phyloP scores from a whole-genome alignment of 2,888 invertebrate genomes.

The Apomyelois bistriatella region DNA sequence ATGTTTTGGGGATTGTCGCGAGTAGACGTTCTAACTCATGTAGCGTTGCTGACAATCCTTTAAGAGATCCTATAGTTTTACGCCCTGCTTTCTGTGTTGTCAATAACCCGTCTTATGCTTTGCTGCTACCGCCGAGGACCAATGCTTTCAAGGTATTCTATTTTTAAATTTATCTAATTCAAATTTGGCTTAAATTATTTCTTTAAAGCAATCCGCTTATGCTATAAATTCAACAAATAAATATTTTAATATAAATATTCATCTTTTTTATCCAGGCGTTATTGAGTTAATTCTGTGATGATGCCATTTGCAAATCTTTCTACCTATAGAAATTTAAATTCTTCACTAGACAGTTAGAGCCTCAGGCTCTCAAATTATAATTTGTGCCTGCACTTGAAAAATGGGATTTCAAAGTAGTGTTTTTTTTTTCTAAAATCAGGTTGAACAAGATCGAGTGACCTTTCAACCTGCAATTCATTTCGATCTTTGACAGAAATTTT shows the following conservation, averaged over 20 bases:
- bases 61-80: slow-evolving; percentile 37
- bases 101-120: slow-evolving; percentile 73
- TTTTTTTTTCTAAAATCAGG: too few species aligned
- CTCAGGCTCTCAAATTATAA: too few species aligned
- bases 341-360: too few species aligned
- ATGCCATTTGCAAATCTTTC: too few species aligned
- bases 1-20: slow-evolving; percentile 47
- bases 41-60: slow-evolving; percentile 41
- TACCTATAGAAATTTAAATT: too few species aligned
- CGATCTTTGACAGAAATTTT: too few species aligned
- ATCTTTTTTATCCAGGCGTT: background rate
- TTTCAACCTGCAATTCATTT: too few species aligned
- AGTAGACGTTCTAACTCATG: slow-evolving; percentile 23
- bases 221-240: slow-evolving; percentile 41
- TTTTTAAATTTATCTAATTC: slow-evolving; percentile 48
- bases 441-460: too few species aligned
- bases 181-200: slow-evolving; percentile 34
- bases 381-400: too few species aligned
- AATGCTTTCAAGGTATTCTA: slow-evolving; percentile 73
- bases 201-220: slow-evolving; percentile 58
- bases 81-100: slow-evolving; percentile 69
- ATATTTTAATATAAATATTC: background rate
- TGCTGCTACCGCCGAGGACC: slow-evolving; percentile 71
- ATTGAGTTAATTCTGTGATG: too few species aligned
- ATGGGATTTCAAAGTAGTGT: too few species aligned